Conservation (phyloP, 1,140 invertebrate genomes). For the Temnothorax longispinosus region DNA sequence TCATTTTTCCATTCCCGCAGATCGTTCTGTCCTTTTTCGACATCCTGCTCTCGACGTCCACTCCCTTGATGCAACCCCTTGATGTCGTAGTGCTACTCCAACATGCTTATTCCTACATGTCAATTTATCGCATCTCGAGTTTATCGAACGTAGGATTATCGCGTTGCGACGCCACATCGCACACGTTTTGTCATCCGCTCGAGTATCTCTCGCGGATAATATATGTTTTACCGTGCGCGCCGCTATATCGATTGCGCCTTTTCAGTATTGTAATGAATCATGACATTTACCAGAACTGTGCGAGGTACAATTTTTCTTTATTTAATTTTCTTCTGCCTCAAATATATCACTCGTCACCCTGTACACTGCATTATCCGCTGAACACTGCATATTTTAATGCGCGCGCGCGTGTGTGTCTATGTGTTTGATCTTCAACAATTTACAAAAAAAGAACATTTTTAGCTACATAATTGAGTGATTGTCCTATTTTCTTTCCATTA, state of each 20-base stretch:
- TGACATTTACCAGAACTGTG: conserved; percentile 34
- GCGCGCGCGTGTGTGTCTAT: too few species aligned
- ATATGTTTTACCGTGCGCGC: conserved; percentile 40
- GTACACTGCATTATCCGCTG: neutral
- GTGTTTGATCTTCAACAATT: too few species aligned
- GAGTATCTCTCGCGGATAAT: conserved; percentile 54
- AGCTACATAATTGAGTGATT: too few species aligned
- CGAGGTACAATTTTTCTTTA: conserved; percentile 16
- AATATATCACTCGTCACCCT: neutral
- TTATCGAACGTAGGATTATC: conserved; percentile 63
- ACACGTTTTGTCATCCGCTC: conserved; percentile 32
- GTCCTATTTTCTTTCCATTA: too few species aligned
- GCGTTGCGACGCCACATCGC: conserved; percentile 20
- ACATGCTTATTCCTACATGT: conserved; percentile 51
- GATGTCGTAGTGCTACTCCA: conserved; percentile 35
- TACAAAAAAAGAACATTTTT: too few species aligned
- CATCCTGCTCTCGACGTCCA: neutral
- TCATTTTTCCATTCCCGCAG: conserved; percentile 53
- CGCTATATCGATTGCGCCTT: conserved; percentile 28
- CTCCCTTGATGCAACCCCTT: conserved; percentile 26
- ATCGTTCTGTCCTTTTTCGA: conserved; percentile 56
- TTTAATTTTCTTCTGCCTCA: conserved; percentile 11
- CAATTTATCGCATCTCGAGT: conserved; percentile 64
- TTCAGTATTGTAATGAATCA: conserved; percentile 48
- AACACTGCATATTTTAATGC: neutral